Conservation (phyloP, 2,888 invertebrate genomes). For the Patella depressa region DNA sequence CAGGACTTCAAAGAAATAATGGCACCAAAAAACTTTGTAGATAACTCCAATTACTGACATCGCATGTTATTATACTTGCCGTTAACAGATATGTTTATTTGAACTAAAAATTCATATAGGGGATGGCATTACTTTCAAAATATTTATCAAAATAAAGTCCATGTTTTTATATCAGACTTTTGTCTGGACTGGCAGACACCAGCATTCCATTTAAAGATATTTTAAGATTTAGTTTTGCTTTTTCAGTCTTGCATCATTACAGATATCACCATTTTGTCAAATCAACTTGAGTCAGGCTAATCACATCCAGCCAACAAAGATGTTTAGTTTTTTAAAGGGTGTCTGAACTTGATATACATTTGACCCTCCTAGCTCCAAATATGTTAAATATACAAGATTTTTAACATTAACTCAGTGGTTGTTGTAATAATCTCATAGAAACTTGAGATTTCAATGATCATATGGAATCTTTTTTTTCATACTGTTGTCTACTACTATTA, state of each 20-base stretch:
- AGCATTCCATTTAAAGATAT: slow-evolving; percentile 8
- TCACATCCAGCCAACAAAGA: too few species aligned
- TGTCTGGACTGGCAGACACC: slow-evolving; percentile 7
- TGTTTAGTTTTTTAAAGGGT: too few species aligned
- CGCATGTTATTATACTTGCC: slow-evolving; percentile 5
- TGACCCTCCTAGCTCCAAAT: too few species aligned
- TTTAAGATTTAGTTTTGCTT: slow-evolving; percentile 11
- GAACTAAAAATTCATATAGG: slow-evolving; percentile 7
- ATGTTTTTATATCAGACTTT: slow-evolving; percentile 1
- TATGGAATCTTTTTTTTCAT: too few species aligned
- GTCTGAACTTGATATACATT: too few species aligned
- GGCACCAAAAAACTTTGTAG: neutral
- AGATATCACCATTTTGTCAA: slow-evolving; percentile 9
- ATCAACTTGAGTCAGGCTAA: neutral
- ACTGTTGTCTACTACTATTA: too few species aligned
- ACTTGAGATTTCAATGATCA: too few species aligned
- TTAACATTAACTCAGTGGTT: too few species aligned
- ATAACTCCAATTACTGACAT: slow-evolving; percentile 10
- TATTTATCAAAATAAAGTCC: slow-evolving; percentile 2
- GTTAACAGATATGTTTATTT: slow-evolving; percentile 8
- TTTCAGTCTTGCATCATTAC: slow-evolving; percentile 7
- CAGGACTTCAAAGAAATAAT: neutral
- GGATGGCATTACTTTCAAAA: slow-evolving; percentile 9
- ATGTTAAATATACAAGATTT: too few species aligned
- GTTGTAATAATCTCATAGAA: too few species aligned